Evolutionary conservation across 23 tunicate species (phyloP), one percentile per base, ranked within the genome.

Genomic region (Halocynthia roretzi): DNA sequence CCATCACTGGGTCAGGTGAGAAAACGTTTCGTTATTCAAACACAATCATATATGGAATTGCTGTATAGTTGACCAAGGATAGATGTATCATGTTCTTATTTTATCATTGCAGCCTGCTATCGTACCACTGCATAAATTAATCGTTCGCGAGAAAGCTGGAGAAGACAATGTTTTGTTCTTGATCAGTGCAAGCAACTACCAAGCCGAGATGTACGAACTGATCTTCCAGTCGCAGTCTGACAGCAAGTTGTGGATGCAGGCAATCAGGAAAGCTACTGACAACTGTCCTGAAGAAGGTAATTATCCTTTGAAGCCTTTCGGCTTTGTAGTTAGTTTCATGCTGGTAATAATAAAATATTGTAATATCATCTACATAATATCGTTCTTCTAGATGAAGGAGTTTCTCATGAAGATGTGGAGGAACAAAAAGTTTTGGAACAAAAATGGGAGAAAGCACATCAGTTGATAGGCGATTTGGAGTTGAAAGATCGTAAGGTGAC

Each of bases 231-330:
- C 84, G 5, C 57, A 67, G 8, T 82, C 87, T 48, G 82, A 83
- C 56, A 72, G 96, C 76, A 89, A 86, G 67, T 82, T 80, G 50
- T 62, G 83, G 71, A 76, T 76, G 65, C 83, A 92, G 81, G 61
- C 20, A 78, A 72, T 92, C 57, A 62, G 85, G 44, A 11, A 64
- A 53, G 88, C 98, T 54, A 76, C 78, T 44, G 83, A 82, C 31
- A 85, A 82, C 66, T 80, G 87, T 57, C 87, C 87, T 5, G 92
- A 89, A 20, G 96, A 92, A 79, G 98, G 98, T 92, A 76, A 17
- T 19, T 15, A 67, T 67, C 5, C n/a, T 14, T 1, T 58, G 4
- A 1, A 58, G n/a, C n/a, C n/a, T 2, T 58, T 14, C 63, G 1
- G n/a, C 12, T 58, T 58, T 58, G n/a, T 58, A 58, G 63, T 58